Evolutionary conservation across 2,797 vertebrate species (phyloP).

Genomic region (Danio aesculapii): DNA sequence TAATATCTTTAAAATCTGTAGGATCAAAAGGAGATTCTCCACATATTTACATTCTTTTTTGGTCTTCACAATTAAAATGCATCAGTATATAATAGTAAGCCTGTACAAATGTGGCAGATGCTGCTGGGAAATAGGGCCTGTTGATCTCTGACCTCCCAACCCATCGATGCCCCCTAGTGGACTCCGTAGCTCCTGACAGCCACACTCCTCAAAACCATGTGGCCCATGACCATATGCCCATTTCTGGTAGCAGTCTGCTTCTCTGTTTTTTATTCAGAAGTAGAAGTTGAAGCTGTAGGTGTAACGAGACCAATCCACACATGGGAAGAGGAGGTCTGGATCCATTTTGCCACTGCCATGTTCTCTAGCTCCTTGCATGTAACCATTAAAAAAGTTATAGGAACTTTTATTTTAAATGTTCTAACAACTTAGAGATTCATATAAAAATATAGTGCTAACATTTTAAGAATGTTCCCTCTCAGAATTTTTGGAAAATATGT

Average conservation of each 20-base stretch:
- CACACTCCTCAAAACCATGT: conserved; percentile 59
- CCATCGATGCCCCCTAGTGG: conserved; percentile 78
- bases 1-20: too few species aligned
- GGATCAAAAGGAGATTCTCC: too few species aligned
- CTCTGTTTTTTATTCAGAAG: conserved; percentile 70
- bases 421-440: too few species aligned
- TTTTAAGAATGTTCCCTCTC: too few species aligned
- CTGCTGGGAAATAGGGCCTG: conserved; percentile 70
- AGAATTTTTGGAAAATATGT: too few species aligned
- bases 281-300: conserved; percentile 71
- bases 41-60: too few species aligned
- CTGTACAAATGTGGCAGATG: conserved; percentile 62
- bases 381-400: too few species aligned
- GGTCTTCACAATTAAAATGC: too few species aligned
- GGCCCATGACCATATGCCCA: conserved; percentile 68
- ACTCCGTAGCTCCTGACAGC: conserved; percentile 66
- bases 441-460: too few species aligned
- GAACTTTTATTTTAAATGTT: too few species aligned
- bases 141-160: conserved; percentile 65
- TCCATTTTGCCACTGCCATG: conserved; percentile 53
- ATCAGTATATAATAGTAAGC: too few species aligned
- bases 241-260: conserved; percentile 70
- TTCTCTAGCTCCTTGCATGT: conserved; percentile 63
- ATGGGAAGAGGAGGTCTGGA: conserved; percentile 63
- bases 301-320: conserved; percentile 74